These are phyloP conservation scores for Peromyscus californicus DNA, from an alignment of 2,113 vertebrate genomes.

Conservation along the genomic window DNA sequence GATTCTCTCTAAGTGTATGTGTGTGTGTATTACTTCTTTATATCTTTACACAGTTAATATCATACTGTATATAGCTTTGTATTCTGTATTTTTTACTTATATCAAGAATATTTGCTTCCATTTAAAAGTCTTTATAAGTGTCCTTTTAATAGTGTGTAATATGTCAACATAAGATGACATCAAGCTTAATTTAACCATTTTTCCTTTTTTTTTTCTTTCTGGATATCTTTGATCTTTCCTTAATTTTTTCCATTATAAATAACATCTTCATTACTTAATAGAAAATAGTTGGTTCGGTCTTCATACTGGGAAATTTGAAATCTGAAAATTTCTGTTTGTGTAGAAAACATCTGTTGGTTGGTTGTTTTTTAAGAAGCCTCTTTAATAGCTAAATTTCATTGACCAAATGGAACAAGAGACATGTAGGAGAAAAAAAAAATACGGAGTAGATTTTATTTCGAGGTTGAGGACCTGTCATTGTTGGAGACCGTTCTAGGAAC, in stretches of 20 bases:
- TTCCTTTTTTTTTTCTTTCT: background rate
- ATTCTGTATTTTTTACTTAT: background rate
- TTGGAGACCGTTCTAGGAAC: background rate
- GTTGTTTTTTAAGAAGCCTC: constrained; percentile 32
- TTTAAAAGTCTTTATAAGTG: constrained; percentile 34
- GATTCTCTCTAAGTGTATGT: background rate
- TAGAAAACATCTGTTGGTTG: background rate
- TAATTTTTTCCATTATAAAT: constrained; percentile 54
- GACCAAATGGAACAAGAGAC: constrained; percentile 40
- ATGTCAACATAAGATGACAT: background rate
- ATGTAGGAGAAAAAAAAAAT: constrained; percentile 29
- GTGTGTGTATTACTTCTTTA: background rate
- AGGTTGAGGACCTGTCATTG: background rate
- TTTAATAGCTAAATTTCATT: constrained; percentile 53
- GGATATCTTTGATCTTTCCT: constrained; percentile 17
- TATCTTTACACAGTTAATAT: background rate
- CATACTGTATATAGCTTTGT: constrained; percentile 21
- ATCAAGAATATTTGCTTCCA: constrained; percentile 31
- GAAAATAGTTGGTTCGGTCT: constrained; percentile 43
- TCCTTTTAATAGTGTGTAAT: background rate
- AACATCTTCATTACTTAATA: constrained; percentile 41
- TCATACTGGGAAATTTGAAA: background rate
- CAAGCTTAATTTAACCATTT: constrained; percentile 50
- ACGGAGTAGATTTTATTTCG: background rate
- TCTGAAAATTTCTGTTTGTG: background rate